phyloP scores from a whole-genome alignment of 1,140 invertebrate species.

The Drosophila insularis region DNA sequence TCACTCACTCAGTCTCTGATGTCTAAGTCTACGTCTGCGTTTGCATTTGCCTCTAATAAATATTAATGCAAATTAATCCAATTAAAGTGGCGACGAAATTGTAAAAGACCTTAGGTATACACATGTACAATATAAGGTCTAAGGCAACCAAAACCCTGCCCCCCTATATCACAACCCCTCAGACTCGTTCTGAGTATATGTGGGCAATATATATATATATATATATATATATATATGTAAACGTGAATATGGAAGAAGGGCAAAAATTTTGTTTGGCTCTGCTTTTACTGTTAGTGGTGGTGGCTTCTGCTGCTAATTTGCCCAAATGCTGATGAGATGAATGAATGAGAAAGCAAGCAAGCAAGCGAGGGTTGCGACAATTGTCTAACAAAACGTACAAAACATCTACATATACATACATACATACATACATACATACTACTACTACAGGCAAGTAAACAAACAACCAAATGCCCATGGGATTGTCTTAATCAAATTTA shows the following conservation, averaged over 20 bases:
- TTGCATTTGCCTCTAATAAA: constrained; percentile 76
- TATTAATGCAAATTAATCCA: constrained; percentile 80
- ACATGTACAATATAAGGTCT: constrained; percentile 28
- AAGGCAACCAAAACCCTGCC: no score
- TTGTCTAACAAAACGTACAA: constrained; percentile 39
- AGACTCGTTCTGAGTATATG: no score
- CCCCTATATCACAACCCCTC: no score
- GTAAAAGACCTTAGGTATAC: constrained; percentile 65
- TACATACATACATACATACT: constrained; percentile 10
- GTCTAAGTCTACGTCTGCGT: constrained; percentile 10
- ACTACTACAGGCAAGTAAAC: constrained; percentile 40
- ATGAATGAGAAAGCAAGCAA: constrained; percentile 26
- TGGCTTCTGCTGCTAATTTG: constrained; percentile 64
- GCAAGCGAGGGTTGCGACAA: constrained; percentile 11
- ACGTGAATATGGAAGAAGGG: constrained; percentile 38
- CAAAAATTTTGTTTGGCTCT: not conserved
- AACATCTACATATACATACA: constrained; percentile 10
- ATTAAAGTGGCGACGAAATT: constrained; percentile 77
- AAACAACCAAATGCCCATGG: constrained; percentile 62
- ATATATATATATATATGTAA: constrained; percentile 24
- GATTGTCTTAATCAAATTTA: constrained; percentile 80
- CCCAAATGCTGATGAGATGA: constrained; percentile 54
- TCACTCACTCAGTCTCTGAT: not conserved
- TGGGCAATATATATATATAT: constrained; percentile 14
- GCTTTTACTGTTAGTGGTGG: constrained; percentile 43